Conservation (phyloP, 2,113 vertebrate species). For the Oryzias woworae region DNA sequence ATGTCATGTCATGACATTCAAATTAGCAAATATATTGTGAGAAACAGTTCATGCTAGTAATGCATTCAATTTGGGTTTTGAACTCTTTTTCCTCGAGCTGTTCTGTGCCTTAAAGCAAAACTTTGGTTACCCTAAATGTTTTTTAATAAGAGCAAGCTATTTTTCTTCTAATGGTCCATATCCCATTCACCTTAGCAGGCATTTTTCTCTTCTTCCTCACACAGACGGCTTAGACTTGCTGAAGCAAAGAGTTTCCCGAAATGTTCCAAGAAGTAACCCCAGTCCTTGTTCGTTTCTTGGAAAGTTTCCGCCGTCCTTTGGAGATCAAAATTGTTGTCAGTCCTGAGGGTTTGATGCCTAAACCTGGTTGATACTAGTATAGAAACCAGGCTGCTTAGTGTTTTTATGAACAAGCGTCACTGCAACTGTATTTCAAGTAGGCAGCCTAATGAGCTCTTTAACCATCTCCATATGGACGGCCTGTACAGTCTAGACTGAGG, state of each 20-base stretch:
- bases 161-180: conserved; percentile 66
- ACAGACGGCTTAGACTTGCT: conserved; percentile 55
- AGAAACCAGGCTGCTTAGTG: conserved; percentile 68
- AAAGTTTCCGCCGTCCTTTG: conserved; percentile 61
- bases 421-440: conserved; percentile 78
- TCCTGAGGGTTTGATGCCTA: conserved; percentile 61
- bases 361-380: conserved; percentile 67
- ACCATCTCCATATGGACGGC: conserved; percentile 78
- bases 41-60: conserved; percentile 16
- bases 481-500: conserved; percentile 72
- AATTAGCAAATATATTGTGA: conserved; percentile 20
- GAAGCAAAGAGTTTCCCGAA: conserved; percentile 46
- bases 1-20: conserved; percentile 16
- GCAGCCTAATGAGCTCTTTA: conserved; percentile 79
- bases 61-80: conserved; percentile 37
- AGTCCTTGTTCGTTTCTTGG: conserved; percentile 59
- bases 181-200: conserved; percentile 66
- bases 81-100: conserved; percentile 35
- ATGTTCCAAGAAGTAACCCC: conserved; percentile 63
- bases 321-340: conserved; percentile 68
- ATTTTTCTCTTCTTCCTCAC: conserved; percentile 66
- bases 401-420: conserved; percentile 81
- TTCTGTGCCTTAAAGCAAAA: conserved; percentile 29
- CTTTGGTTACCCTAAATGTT: conserved; percentile 43
- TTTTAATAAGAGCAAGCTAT: conserved; percentile 54